A percentile compares a stretch with the other conserved stretches of the same genome.
phyloP scores from a whole-genome alignment of 2,888 invertebrate species.

The Trachelus iudaicus region DNA sequence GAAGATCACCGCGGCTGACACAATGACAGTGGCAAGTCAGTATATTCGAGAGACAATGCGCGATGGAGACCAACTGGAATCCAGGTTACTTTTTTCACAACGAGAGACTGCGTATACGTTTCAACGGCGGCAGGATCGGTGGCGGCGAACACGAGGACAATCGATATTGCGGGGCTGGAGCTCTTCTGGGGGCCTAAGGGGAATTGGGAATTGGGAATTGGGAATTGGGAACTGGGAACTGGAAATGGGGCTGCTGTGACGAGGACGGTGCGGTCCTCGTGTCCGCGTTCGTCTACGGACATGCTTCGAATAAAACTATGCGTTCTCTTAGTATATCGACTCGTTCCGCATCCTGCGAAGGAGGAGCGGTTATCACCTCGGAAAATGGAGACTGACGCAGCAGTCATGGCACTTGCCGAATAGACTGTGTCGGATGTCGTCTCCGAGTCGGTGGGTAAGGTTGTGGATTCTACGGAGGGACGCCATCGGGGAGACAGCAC shows the following conservation, averaged over 20 bases:
- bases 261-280: slow-evolving; percentile 6
- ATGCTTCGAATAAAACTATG: slow-evolving; percentile 4
- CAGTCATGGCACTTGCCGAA: too few relatives aligned
- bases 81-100: not conserved
- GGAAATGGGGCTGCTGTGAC: not conserved
- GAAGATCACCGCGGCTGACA: too few relatives aligned
- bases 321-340: not conserved
- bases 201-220: slow-evolving; percentile 1
- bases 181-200: slow-evolving; percentile 13
- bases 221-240: not conserved
- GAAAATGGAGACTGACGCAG: too few relatives aligned
- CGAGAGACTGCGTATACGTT: not conserved
- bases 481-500: too few relatives aligned
- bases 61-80: not conserved
- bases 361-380: too few relatives aligned
- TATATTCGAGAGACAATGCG: too few relatives aligned
- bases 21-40: too few relatives aligned
- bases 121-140: not conserved
- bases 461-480: too few relatives aligned
- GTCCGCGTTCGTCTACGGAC: slow-evolving; percentile 23
- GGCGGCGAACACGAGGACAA: slow-evolving; percentile 25
- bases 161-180: slow-evolving; percentile 34
- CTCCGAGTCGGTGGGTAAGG: too few relatives aligned
- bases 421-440: too few relatives aligned
- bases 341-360: too few relatives aligned